phyloP scores from a whole-genome alignment of 2,888 invertebrate genomes.

The Drosophila multiciliata region DNA sequence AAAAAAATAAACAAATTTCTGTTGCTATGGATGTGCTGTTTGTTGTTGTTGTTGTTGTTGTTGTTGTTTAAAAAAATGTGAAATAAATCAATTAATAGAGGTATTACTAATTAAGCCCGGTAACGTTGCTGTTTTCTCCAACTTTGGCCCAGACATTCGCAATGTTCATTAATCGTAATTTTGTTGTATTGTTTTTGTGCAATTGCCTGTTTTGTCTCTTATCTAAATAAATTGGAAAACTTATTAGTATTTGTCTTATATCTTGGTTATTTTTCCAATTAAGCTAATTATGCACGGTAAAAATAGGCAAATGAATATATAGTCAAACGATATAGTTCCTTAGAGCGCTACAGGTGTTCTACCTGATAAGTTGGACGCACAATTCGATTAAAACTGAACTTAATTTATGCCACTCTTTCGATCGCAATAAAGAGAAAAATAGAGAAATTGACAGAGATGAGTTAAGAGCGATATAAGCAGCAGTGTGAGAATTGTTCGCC shows the following conservation, averaged over 20 bases:
- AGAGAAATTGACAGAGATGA: neutral
- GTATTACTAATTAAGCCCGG: slow-evolving; percentile 32
- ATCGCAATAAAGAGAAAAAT: neutral
- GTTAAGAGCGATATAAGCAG: slow-evolving; percentile 27
- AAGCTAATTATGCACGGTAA: too few species aligned
- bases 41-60: slow-evolving; percentile 2
- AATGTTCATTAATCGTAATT: slow-evolving; percentile 33
- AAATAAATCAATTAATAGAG: slow-evolving; percentile 28
- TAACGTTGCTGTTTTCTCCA: slow-evolving; percentile 35
- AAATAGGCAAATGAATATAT: neutral
- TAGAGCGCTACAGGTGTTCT: neutral
- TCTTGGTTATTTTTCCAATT: too few species aligned
- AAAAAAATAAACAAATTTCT: neutral
- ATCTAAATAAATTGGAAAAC: slow-evolving; percentile 7
- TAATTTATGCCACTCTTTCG: slow-evolving; percentile 65
- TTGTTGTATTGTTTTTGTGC: slow-evolving; percentile 1
- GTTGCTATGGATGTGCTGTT: neutral
- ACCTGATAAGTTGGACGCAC: slow-evolving; percentile 33
- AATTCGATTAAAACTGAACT: slow-evolving; percentile 20
- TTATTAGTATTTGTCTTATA: too few species aligned
- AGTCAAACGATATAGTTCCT: slow-evolving; percentile 11
- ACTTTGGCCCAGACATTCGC: slow-evolving; percentile 33
- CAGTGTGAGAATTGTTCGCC: slow-evolving; percentile 8
- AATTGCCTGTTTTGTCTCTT: neutral
- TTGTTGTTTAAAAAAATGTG: neutral